These are phyloP conservation scores for Zhuqinia jingwanae DNA, from an alignment of 2,888 invertebrate species.

Conservation along the genomic window DNA sequence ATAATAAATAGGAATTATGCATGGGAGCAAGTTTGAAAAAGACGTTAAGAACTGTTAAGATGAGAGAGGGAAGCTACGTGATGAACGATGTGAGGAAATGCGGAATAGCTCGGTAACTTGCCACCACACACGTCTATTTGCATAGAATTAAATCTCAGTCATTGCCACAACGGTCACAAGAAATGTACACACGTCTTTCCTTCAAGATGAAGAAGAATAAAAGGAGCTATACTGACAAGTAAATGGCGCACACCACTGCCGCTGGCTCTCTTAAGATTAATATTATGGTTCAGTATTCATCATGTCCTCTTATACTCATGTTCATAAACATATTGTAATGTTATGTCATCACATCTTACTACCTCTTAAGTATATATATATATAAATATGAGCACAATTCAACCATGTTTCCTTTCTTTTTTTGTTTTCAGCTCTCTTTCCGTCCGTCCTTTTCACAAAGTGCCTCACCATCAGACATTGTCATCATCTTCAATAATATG, in stretches of 20 bases:
- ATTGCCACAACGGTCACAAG: conserved; percentile 29
- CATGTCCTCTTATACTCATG: conserved; percentile 6
- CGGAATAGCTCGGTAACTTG: no score
- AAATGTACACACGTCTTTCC: not conserved
- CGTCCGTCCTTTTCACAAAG: not conserved
- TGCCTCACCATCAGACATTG: conserved; percentile 39
- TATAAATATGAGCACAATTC: not conserved
- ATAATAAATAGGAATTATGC: conserved; percentile 59
- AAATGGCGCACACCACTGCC: not conserved
- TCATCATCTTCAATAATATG: conserved; percentile 11
- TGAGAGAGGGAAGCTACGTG: conserved; percentile 12
- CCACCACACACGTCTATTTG: not conserved
- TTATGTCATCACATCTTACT: not conserved
- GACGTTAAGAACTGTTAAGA: conserved; percentile 25
- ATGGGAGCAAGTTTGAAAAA: conserved; percentile 50
- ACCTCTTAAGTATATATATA: no score
- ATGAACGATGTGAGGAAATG: not conserved
- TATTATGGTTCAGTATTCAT: not conserved
- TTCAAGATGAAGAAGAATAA: not conserved
- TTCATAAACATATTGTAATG: not conserved
- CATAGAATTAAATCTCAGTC: not conserved
- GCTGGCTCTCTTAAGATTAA: not conserved
- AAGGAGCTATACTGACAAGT: conserved; percentile 9
- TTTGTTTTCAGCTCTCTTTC: not conserved
- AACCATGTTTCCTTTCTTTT: not conserved